Base-by-base conservation (phyloP, 2,113 vertebrate species). In the Strix aluco region DNA sequence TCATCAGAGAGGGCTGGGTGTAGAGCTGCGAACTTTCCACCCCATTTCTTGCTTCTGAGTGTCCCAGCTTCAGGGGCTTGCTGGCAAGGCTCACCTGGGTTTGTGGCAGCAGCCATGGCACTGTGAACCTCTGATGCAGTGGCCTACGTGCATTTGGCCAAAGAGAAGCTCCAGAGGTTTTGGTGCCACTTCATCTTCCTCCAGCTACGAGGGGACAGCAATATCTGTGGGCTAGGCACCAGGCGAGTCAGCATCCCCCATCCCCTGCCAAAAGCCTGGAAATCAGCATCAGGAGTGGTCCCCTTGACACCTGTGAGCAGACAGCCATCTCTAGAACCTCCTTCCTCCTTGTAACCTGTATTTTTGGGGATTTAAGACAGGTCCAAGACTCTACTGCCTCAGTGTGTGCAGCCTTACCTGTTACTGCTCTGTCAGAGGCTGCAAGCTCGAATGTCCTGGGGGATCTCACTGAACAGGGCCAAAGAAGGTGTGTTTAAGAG, bases 61-160 rank as follows among this genome's bases (percentile, higher is more conserved):
- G 62, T 5, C 83, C 18, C 22, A 57, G 67, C 44, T 29, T 3
- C 38, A 25, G 58, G 32, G 13, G 44, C 72, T 58, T 46, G 44
- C 32, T 42, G 38, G 73, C 8, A 12, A 16, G 40, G 55, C 32
- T 75, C 27, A 13, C 54, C 18, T 10, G 21, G 6, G 51, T 15
- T 49, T 54, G 77, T 58, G 58, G 15, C 57, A 67, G 42, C 66
- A 40, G 66, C 62, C 49, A 5, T 13, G 66, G n/a, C 80, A 29
- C 5, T 5, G 63, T 49, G 34, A 63, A 16, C 73, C 63, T 42
- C 52, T 10, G 42, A 15, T 38, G 17, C 2, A 1, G 4, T 34
- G 23, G 8, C 38, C n/a, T 30, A 2, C 5, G 14, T 38, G 47
- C 5, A 0, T 40, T 22, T 69, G 54, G 21, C 34, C 6, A 3